Evolutionary conservation across 2,113 vertebrate species (phyloP).

Genomic region (Lophotis ruficrista): DNA sequence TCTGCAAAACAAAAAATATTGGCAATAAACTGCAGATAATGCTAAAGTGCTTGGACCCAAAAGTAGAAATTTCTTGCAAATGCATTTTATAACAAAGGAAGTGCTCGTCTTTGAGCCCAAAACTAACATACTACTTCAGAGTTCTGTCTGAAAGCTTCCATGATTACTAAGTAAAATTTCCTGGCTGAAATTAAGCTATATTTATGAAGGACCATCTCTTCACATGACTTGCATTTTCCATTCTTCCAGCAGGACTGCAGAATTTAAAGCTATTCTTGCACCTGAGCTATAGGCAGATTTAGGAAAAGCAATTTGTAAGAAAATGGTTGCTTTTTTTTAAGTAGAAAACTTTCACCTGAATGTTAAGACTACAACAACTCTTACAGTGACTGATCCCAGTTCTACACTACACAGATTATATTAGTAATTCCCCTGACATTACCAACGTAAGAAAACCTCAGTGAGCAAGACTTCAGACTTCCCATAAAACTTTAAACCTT

Average conservation of each 20-base stretch:
- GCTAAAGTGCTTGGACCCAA: not conserved
- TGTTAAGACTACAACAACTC: not conserved
- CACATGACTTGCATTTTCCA: not conserved
- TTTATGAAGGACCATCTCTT: not conserved
- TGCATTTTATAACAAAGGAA: not conserved
- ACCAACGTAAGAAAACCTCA: not conserved
- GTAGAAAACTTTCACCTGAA: not conserved
- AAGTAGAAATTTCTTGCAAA: not conserved
- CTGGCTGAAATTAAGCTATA: not conserved
- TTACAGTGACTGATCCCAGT: not conserved
- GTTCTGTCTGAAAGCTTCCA: not conserved
- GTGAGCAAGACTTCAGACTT: not conserved
- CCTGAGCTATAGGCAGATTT: not conserved
- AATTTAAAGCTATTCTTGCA: not conserved
- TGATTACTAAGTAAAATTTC: not conserved
- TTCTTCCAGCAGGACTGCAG: not conserved
- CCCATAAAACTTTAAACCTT: not conserved
- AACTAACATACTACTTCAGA: not conserved
- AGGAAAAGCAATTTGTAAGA: not conserved
- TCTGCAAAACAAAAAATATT: not conserved
- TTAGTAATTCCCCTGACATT: not conserved
- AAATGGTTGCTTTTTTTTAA: not conserved
- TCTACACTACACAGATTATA: not conserved
- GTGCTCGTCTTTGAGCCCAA: not conserved
- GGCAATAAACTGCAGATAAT: constrained; percentile 25